Percentiles rank a stretch among this genome's conserved stretches.
Evolutionary conservation across 2,797 vertebrate genomes (phyloP).

Genomic region (Discoglossus pictus): DNA sequence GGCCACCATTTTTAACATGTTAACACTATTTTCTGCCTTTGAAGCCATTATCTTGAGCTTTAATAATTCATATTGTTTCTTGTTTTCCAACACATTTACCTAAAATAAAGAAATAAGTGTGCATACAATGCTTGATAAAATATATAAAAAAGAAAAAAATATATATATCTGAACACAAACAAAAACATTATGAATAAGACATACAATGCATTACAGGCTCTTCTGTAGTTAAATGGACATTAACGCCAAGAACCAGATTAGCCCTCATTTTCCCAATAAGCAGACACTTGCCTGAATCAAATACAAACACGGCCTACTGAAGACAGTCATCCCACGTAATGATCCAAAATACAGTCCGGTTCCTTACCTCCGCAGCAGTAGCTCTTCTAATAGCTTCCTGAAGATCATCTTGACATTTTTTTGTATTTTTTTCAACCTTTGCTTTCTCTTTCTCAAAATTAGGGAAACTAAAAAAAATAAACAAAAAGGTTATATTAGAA

Average conservation of each 20-base stretch:
- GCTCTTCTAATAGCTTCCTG: constrained; percentile 70
- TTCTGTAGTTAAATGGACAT: too few relatives aligned
- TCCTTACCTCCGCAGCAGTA: constrained; percentile 78
- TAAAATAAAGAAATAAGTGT: too few relatives aligned
- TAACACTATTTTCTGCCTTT: constrained; percentile 65
- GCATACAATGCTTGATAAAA: too few relatives aligned
- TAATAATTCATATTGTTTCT: constrained; percentile 60
- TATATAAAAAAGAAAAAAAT: neutral
- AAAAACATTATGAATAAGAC: too few relatives aligned
- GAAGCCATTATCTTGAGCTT: constrained; percentile 60
- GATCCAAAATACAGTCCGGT: too few relatives aligned
- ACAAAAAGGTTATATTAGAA: too few relatives aligned
- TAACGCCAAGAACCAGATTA: too few relatives aligned
- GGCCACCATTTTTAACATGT: constrained; percentile 61
- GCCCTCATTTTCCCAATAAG: neutral
- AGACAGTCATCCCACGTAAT: too few relatives aligned
- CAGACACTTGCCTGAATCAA: too few relatives aligned
- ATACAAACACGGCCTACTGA: too few relatives aligned
- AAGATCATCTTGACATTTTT: constrained; percentile 59
- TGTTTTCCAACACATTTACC: constrained; percentile 75
- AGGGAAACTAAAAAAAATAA: constrained; percentile 52
- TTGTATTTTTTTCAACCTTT: constrained; percentile 80
- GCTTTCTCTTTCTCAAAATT: constrained; percentile 76
- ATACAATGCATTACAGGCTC: too few relatives aligned
- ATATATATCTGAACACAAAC: too few relatives aligned